Evolutionary conservation across 2,113 vertebrate genomes (phyloP).

Genomic region (Myrmophylax atrothorax): DNA sequence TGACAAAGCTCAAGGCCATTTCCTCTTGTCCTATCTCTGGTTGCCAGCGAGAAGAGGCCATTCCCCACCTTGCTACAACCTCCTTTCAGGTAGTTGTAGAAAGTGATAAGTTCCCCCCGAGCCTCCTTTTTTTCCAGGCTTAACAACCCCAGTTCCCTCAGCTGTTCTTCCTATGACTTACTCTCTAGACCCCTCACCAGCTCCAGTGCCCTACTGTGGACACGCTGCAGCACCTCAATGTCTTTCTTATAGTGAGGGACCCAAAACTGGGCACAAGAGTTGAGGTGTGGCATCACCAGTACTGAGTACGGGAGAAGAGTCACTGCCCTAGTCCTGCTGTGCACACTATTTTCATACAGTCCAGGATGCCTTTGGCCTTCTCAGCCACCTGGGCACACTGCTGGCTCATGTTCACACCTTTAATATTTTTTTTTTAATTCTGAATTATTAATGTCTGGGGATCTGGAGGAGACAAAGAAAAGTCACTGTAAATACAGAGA

Average conservation of each 20-base stretch:
- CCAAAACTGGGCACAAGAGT: neutral
- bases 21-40: neutral
- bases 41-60: rapidly evolving
- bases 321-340: neutral
- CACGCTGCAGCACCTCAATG: neutral
- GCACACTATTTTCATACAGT: neutral
- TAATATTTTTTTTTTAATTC: neutral
- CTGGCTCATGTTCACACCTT: neutral
- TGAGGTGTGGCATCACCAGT: neutral
- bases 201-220: neutral
- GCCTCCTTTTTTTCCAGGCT: neutral
- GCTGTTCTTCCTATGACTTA: neutral
- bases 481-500: neutral
- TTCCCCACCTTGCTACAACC: neutral
- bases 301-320: rapidly evolving
- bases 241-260: neutral
- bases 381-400: neutral
- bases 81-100: neutral
- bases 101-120: neutral
- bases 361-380: neutral
- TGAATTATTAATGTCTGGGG: neutral
- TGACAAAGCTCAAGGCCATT: neutral
- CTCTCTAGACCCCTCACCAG: neutral
- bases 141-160: neutral
- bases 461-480: neutral